Evolutionary conservation across 2,888 invertebrate genomes (phyloP), one percentile per base, ranked within the genome.

Genomic region (Baccha elongata): DNA sequence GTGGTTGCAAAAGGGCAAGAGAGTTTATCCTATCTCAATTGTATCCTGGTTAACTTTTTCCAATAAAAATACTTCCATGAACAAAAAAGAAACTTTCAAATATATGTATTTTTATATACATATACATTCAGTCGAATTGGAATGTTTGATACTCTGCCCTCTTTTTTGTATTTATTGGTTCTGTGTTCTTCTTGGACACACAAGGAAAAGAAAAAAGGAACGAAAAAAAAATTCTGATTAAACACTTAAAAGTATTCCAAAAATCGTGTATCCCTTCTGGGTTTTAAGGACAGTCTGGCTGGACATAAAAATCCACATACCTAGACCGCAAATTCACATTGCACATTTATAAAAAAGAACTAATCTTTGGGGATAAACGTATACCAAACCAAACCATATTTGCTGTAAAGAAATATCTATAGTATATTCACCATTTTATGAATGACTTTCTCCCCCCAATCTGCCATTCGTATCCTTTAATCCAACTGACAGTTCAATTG

Each of bases 211-310:
- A 44, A 29, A 52, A 50, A 26, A 50, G 17, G 37, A 53, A 53
- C 42, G 11, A 8, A 48, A 44, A 53, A 50, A 60, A 67, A 73
- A 64, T 64, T 73, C 64, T 64, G 64, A 73, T 73, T 73, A 64
- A 73, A 73, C 53, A 53, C 53, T 32, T 32, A 8, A 32, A 32
- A 32, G 29, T 32, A 32, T 32, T 32, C 29, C 8, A 23, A 23
- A 23, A 32, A 7, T 8, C 29, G 29, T 32, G 7, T 32, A 32
- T 32, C 1, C 29, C 29, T 8, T 32, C 29, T 32, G 29, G n/a
- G 3, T 32, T 32, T 8, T 7, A 7, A 7, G 29, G 8, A 32
- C 29, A 32, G 8, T n/a, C n/a, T n/a, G 8, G 29, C 29, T 8
- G 29, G 29, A 32, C 29, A 32, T 32, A 8, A 8, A 32, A 32